Base-by-base conservation (phyloP, 2,113 vertebrate genomes). In the Nothocercus julius region DNA sequence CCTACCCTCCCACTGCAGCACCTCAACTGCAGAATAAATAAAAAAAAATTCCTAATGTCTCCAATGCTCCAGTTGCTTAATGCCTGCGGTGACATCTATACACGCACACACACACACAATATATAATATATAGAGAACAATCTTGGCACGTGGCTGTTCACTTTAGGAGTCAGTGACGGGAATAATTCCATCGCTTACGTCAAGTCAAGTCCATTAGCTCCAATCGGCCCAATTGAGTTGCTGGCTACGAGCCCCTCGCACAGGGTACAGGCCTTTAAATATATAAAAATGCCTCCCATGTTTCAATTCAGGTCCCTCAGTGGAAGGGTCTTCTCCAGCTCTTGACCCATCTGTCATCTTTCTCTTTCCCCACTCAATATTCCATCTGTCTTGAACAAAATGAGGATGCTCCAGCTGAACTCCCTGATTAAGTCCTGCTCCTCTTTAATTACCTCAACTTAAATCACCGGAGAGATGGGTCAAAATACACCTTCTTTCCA, bases 121-220 rank as follows among this genome's bases (percentile, higher is more conserved):
- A 40, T 82, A 44, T 64, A 28, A 56, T 56, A 21, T 40, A 40
- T 85, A 2, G 49, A 64, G n/a, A 56, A 61, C 16, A 59, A 64
- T 70, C 84, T 19, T 21, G 51, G 67, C 38, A 38, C 53, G 42
- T 20, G 69, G 75, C 18, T 7, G 13, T 62, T 64, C 70, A 15
- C 47, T 28, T 80, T 69, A 94, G 90, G 79, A 92, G 76, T n/a
- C 82, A 73, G 22, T 75, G 69, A 27, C 20, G 68, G 85, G 80
- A 92, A 80, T 44, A 53, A 74, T 75, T 79, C 79, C 68, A 91
- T 80, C 2, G 14, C 84, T 91, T 74, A 75, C 36, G 16, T 68
- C 69, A 72, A 66, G 66, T 47, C 36, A 89, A 92, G 85, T 76
- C 85, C 92, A 85, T 96, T 92, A 80, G 44, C 40, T 82, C 53